Conservation (phyloP, 1,140 invertebrate genomes). For the Kradibia gibbosae region DNA sequence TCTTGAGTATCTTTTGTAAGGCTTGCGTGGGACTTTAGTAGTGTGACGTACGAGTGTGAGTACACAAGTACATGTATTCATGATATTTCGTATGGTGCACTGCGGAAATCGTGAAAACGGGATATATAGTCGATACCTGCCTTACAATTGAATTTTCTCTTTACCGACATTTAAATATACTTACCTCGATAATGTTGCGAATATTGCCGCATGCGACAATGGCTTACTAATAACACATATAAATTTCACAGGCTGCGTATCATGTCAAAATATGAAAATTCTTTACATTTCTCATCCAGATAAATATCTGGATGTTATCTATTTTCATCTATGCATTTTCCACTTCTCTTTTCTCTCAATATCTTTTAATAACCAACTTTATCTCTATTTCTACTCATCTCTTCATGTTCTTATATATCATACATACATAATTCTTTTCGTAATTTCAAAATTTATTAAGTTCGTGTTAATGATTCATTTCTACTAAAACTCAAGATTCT, state of each 20-base stretch:
- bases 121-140: conserved; percentile 44
- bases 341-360: neutral
- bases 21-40: neutral
- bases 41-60: neutral
- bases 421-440: no score
- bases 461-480: no score
- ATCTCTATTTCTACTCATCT: neutral
- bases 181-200: conserved; percentile 43
- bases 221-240: conserved; percentile 29
- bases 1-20: neutral
- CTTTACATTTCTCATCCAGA: no score
- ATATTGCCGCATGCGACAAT: conserved; percentile 51
- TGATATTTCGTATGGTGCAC: neutral
- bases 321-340: no score
- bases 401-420: no score
- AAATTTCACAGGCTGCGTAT: conserved; percentile 13
- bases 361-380: neutral
- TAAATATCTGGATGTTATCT: no score
- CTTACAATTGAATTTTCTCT: conserved; percentile 52
- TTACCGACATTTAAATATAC: conserved; percentile 51
- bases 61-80: neutral
- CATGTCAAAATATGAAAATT: conserved; percentile 33
- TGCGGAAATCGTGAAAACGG: conserved; percentile 28
- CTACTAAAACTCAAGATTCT: no score
- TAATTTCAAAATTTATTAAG: no score